phyloP scores from a whole-genome alignment of 2,888 invertebrate species.

The Listrodromus nycthemerus region DNA sequence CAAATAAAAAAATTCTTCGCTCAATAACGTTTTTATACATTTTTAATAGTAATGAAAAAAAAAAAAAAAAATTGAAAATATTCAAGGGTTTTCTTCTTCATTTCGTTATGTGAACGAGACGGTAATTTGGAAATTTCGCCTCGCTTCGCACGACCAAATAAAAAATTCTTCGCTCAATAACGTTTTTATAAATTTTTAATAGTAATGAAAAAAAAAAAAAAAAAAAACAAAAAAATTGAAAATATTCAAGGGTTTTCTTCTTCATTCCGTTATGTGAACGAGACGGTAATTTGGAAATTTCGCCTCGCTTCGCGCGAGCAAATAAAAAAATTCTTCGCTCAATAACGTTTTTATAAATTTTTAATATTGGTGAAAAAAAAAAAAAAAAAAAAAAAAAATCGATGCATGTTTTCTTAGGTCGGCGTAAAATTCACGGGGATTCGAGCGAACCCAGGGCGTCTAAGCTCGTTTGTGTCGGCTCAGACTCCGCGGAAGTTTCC shows the following conservation, averaged over 20 bases:
- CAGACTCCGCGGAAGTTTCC: conserved; percentile 37
- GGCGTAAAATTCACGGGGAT: background rate
- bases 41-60: too few relatives aligned
- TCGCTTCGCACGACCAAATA: background rate
- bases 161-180: background rate
- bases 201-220: background rate
- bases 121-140: too few relatives aligned
- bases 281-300: too few relatives aligned
- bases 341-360: background rate
- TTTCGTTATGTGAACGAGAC: too few relatives aligned
- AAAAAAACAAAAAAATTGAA: background rate
- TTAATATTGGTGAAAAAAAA: background rate
- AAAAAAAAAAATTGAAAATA: background rate
- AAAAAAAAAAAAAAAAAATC: background rate
- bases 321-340: background rate
- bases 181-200: background rate
- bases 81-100: background rate
- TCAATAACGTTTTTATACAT: too few relatives aligned
- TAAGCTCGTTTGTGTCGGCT: background rate
- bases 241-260: too few relatives aligned
- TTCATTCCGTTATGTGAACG: too few relatives aligned
- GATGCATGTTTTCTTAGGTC: background rate
- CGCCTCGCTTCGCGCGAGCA: background rate
- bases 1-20: too few relatives aligned
- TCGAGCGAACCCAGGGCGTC: background rate